These are phyloP conservation scores for Drosophila barbarae DNA, from an alignment of 2,888 invertebrate genomes.

Conservation along the genomic window DNA sequence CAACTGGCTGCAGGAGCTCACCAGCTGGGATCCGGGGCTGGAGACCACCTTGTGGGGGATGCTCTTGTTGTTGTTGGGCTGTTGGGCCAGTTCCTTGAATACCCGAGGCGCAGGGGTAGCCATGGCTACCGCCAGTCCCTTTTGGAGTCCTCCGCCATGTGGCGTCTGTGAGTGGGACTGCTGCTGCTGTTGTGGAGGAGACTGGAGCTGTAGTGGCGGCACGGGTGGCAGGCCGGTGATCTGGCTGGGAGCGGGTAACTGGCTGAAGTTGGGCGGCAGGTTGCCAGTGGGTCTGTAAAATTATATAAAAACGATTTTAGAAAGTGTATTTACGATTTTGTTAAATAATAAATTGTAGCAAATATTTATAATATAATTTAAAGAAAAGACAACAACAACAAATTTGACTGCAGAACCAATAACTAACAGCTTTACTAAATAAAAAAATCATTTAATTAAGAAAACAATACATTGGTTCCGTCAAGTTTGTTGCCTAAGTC, in stretches of 20 bases:
- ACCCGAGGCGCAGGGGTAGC: conserved; percentile 78
- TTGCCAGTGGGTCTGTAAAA: conserved; percentile 81
- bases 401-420: too few species aligned
- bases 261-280: conserved; percentile 75
- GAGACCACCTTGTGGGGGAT: conserved; percentile 29
- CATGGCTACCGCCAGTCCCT: conserved; percentile 73
- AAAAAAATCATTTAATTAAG: too few species aligned
- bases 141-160: conserved; percentile 43
- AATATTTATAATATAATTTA: background rate
- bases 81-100: conserved; percentile 79
- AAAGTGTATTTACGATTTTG: background rate
- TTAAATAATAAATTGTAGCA: background rate
- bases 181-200: conserved; percentile 31
- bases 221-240: conserved; percentile 57
- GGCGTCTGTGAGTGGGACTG: conserved; percentile 29
- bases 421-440: too few species aligned
- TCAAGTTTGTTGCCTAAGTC: too few species aligned
- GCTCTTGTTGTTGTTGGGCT: conserved; percentile 61
- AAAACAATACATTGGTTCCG: too few species aligned
- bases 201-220: conserved; percentile 52
- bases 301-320: background rate
- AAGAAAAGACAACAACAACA: too few species aligned
- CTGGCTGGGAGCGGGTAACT: conserved; percentile 63
- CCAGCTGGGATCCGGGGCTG: conserved; percentile 25
- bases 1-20: conserved; percentile 33